Evolutionary conservation across 2,888 invertebrate genomes (phyloP).

Genomic region (Norana najaformis): DNA sequence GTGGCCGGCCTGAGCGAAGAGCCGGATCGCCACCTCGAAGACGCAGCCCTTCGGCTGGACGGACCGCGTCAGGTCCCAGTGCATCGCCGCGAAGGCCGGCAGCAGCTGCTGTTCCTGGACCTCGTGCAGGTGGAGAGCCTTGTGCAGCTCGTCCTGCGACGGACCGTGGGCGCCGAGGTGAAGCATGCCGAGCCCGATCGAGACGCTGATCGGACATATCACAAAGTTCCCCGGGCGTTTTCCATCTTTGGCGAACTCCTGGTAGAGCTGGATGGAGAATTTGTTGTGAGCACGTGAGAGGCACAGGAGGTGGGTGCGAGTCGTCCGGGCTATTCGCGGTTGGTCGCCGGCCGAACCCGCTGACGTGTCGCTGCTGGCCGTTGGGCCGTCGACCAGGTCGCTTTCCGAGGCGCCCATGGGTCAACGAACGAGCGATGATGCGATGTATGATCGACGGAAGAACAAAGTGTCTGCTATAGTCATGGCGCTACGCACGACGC

Average conservation of each 20-base stretch:
- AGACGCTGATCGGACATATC: conserved; percentile 43
- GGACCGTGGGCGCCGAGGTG: conserved; percentile 43
- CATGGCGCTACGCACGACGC: background rate
- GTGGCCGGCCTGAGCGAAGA: conserved; percentile 43
- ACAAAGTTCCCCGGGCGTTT: conserved; percentile 46
- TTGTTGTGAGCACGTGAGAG: conserved; percentile 47
- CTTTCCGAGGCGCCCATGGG: conserved; percentile 31
- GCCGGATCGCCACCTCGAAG: conserved; percentile 43
- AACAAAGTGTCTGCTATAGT: background rate
- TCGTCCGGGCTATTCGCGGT: conserved; percentile 37
- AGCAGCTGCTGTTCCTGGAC: conserved; percentile 44
- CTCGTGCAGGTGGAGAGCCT: conserved; percentile 43
- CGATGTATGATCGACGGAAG: background rate
- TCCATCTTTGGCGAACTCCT: conserved; percentile 46
- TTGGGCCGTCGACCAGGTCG: conserved; percentile 25
- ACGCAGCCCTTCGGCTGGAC: conserved; percentile 44
- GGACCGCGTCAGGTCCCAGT: conserved; percentile 46
- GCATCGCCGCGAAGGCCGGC: conserved; percentile 47
- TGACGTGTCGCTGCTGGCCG: conserved; percentile 21
- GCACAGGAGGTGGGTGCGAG: conserved; percentile 45
- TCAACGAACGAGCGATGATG: background rate
- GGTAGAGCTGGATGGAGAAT: conserved; percentile 45
- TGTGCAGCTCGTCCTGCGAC: conserved; percentile 44
- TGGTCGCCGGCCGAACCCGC: background rate
- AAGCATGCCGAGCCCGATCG: conserved; percentile 45